Base-by-base conservation (phyloP, 2,113 vertebrate species). In the Triplophysa rosa region DNA sequence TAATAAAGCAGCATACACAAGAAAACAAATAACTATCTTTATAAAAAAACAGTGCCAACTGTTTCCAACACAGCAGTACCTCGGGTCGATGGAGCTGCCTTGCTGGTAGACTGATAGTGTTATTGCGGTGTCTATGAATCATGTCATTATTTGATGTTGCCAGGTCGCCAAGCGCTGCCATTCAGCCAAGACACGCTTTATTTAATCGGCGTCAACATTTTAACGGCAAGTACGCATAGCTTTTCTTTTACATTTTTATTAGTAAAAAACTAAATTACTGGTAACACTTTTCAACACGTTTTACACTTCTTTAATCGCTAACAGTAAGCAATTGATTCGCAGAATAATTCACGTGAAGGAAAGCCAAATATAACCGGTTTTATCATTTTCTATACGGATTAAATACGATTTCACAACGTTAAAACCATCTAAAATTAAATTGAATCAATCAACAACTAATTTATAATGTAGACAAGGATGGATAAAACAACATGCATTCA, bases 51-150 rank as follows among this genome's bases (percentile, higher is more conserved):
- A 7, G 5, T 37, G 33, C 6, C 6, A 56, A 70, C 68, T 8
- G 9, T 70, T 70, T 11, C 4, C 2, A 70, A 33, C 24, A 13
- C 17, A n/a, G 8, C 47, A 24, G 14, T 14, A 29, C 21, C 47
- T n/a, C 16, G 47, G 45, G 67, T 69, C 29, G 29, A 29, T 29
- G 40, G 2, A 45, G 42, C 42, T 45, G 42, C 40, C 40, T 10
- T 42, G 40, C 49, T 8, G 33, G 17, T 37, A 37, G 17, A 33
- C 47, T 13, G 19, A 19, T 52, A 33, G 26, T 54, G 68, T 71
- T 71, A 58, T 21, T 71, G 68, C 52, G 29, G 29, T 1, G 17
- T 21, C 12, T 71, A 37, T 71, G 10, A 71, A 71, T 71, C 49
- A 71, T 71, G 52, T 19, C 0, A 26, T 13, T 54, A 56, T 58